Evolutionary conservation across 2,113 vertebrate species (phyloP), one percentile per base, ranked within the genome.

Genomic region (Phrynosoma blainvillii): DNA sequence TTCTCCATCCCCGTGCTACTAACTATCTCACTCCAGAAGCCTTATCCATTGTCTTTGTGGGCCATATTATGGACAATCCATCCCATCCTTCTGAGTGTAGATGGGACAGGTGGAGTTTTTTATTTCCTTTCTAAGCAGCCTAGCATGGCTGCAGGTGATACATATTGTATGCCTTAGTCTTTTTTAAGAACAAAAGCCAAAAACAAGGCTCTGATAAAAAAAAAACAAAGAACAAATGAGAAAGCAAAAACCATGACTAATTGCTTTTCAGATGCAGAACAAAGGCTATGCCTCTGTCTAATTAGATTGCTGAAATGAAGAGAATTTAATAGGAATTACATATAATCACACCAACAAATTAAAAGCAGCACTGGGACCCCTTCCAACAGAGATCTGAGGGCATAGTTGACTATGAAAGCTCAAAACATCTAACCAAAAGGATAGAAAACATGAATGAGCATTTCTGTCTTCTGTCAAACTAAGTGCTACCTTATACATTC

Each of bases 181-280:
- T 80, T 83, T 84, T 84, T 56, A 71, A 84, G 85, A 89, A 92
- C 82, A 91, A 93, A 93, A 93, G 81, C 71, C 86, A 89, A 90
- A 90, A 88, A 92, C 89, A 87, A 93, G 88, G 82, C 80, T 89
- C 89, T 94, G 91, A 93, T 94, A 93, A 94, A 93, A 94, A 92
- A 89, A 90, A n/a, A 76, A 65, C 18, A 70, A 47, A 77, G 85
- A 79, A 87, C 65, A 87, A 91, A 93, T 75, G 62, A 85, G 27
- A 81, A 91, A 87, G 90, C 68, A 94, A 47, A 95, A 92, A 88
- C 87, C 87, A 94, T 85, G 88, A 87, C 90, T 94, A 95, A 94
- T 93, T 95, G 89, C 89, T 93, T 96, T 96, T 93, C 90, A 88
- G 94, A 91, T 90, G 89, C 83, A 78, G 88, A 92, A 94, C 88